These are phyloP conservation scores for Cybosia mesomella DNA, from an alignment of 2,888 invertebrate species.

Conservation along the genomic window DNA sequence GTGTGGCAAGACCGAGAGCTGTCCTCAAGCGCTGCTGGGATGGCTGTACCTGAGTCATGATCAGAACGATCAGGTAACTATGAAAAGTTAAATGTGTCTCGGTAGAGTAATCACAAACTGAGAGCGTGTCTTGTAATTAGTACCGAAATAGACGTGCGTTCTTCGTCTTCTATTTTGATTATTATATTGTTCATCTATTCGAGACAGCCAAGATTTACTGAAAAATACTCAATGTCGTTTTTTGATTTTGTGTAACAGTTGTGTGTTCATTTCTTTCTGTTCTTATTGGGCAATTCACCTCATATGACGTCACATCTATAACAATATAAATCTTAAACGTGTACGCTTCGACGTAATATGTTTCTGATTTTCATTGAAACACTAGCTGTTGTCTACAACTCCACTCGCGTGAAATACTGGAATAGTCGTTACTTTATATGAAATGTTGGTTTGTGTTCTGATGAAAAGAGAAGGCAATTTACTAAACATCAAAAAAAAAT, in stretches of 20 bases:
- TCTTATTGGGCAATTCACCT: constrained; percentile 34
- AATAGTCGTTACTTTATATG: not conserved
- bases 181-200: constrained; percentile 7
- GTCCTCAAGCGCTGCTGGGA: constrained; percentile 77
- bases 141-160: constrained; percentile 46
- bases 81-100: not conserved
- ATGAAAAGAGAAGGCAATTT: too few relatives aligned
- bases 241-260: not conserved
- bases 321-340: constrained; percentile 39
- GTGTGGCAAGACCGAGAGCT: constrained; percentile 77
- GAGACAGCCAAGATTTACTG: not conserved
- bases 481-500: too few relatives aligned
- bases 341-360: not conserved
- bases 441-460: too few relatives aligned
- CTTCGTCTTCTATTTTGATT: constrained; percentile 18
- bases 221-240: not conserved
- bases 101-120: not conserved
- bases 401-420: not conserved
- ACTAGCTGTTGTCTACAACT: not conserved
- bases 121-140: constrained; percentile 26
- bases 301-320: constrained; percentile 42
- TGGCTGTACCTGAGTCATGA: constrained; percentile 81
- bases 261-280: not conserved
- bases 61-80: constrained; percentile 78
- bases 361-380: not conserved